phyloP scores from a whole-genome alignment of 2,888 invertebrate species.

The Panzeria rudis region DNA sequence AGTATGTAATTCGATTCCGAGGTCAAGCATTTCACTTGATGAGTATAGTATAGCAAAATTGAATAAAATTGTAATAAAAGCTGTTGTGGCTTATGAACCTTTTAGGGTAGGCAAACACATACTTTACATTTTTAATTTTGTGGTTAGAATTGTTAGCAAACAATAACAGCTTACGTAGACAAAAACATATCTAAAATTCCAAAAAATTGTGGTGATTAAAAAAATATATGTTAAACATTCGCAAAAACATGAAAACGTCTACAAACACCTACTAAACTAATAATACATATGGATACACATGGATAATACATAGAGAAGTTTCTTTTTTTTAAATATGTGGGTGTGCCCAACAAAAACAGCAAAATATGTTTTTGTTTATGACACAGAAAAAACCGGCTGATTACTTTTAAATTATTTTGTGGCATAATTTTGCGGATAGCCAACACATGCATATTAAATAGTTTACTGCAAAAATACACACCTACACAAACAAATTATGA shows the following conservation, averaged over 20 bases:
- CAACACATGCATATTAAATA: constrained; percentile 75
- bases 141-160: constrained; percentile 20
- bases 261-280: not conserved
- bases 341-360: not conserved
- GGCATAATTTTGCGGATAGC: constrained; percentile 80
- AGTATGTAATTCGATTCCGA: not conserved
- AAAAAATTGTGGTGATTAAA: constrained; percentile 2
- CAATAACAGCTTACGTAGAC: not conserved
- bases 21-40: not conserved
- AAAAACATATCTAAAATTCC: not conserved
- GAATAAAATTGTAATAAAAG: not conserved
- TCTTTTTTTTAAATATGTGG: too few species aligned
- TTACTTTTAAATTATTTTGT: constrained; percentile 83
- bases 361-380: constrained; percentile 46
- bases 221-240: constrained; percentile 1
- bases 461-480: constrained; percentile 62
- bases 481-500: constrained; percentile 18
- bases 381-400: constrained; percentile 73
- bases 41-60: not conserved
- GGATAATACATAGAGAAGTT: too few species aligned
- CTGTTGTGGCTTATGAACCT: not conserved
- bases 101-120: not conserved
- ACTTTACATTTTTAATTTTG: constrained; percentile 2
- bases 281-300: not conserved
- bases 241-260: not conserved